Conservation (phyloP, 2,113 vertebrate species). For the Bubo scandiacus region DNA sequence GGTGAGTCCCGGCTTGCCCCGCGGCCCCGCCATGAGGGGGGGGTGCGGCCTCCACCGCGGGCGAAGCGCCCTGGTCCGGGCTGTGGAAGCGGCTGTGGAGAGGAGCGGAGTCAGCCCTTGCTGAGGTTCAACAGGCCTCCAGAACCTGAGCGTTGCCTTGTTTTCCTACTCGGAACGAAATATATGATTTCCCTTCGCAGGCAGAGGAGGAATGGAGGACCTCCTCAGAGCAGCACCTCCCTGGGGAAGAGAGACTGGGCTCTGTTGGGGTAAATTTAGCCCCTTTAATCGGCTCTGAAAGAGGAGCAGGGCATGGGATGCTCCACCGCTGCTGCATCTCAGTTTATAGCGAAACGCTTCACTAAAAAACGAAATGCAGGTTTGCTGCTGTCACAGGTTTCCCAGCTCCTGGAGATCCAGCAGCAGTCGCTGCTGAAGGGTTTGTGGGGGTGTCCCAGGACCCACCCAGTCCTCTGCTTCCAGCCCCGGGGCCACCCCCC, state of each 20-base stretch:
- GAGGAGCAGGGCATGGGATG: not conserved
- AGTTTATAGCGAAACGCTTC: not conserved
- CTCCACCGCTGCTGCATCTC: not conserved
- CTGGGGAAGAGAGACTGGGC: fast-evolving
- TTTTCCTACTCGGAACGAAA: not conserved
- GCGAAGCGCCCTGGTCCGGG: not conserved
- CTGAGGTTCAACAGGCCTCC: fast-evolving
- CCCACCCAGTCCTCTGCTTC: too few species aligned
- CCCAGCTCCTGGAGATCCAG: not conserved
- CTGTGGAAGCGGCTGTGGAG: fast-evolving
- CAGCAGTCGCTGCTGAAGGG: not conserved
- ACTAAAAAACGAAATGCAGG: fast-evolving
- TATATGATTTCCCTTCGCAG: fast-evolving
- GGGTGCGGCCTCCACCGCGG: not conserved
- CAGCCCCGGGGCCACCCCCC: too few species aligned
- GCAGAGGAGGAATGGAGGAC: not conserved
- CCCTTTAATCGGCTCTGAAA: too few species aligned
- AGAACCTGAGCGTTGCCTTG: fast-evolving
- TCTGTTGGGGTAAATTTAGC: not conserved
- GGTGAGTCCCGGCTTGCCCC: slow-evolving; percentile 12
- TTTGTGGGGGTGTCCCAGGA: not conserved
- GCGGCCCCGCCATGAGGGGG: not conserved
- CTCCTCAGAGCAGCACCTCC: not conserved
- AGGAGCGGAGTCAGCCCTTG: fast-evolving
- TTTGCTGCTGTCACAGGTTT: not conserved